Base-by-base conservation (phyloP, 2,797 vertebrate species). In the Thunnus albacares region DNA sequence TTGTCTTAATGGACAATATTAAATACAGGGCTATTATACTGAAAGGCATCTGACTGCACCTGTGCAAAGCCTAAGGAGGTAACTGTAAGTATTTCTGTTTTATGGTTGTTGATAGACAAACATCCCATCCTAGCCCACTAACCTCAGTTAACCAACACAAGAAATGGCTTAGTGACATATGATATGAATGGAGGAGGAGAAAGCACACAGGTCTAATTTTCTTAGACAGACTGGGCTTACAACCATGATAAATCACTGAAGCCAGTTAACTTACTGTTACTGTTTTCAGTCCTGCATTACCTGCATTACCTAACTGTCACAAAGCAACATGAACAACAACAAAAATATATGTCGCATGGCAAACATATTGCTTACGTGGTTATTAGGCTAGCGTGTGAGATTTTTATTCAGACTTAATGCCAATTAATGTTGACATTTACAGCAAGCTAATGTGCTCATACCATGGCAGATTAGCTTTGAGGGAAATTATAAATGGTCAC, bases 401-500 rank as follows among this genome's bases (percentile, higher is more conserved):
- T 5, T 18, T 59, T 33, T 14, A 30, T 41, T 60, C 55, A 28
- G 20, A 57, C 14, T 55, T 13, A 51, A 45, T 55, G 58, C 18
- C 20, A 53, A 14, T 45, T 35, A 53, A 60, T 56, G 35, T 7
- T 62, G 53, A 59, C 45, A 14, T 67, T 35, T 52, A 60, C 43
- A 38, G 18, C 3, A n/a, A 20, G 65, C 20, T 69, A 41, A 28
- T 22, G n/a, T 26, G 63, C 33, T 58, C 22, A 52, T 15, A n/a
- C 20, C 5, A 9, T 38, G 30, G 41, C 41, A 38, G 15, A 49
- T 66, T 66, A 24, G 75, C 58, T 71, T 43, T 24, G 18, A 28
- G n/a, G 20, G 10, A 70, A 53, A 65, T 33, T 56, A 58, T 22
- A 53, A 72, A 71, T 30, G 52, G 49, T 69, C 58, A 72, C 58